A percentile compares a stretch with the other conserved stretches of the same genome.
phyloP scores from a whole-genome alignment of 2,113 vertebrate genomes.

The Philantomba maxwellii region DNA sequence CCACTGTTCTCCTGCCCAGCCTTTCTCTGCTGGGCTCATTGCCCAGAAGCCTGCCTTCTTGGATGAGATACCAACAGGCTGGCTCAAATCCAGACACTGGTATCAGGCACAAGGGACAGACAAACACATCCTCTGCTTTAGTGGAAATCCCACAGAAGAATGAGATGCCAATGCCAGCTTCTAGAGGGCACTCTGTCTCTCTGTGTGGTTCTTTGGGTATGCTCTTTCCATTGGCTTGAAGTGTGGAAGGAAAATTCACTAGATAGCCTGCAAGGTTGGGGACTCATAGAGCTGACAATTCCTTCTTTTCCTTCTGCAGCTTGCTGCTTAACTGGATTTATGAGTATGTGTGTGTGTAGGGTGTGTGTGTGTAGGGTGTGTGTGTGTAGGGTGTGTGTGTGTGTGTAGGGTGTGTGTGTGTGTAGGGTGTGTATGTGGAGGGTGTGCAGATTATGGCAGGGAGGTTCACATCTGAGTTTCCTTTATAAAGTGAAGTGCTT shows the following conservation, averaged over 20 bases:
- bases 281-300: background rate
- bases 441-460: background rate
- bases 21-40: background rate
- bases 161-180: background rate
- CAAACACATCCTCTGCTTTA: background rate
- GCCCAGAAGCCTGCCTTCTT: background rate
- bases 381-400: background rate
- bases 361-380: background rate
- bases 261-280: background rate
- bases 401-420: no score
- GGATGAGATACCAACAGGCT: background rate
- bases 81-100: background rate
- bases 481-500: background rate
- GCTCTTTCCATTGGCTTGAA: background rate
- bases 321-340: background rate
- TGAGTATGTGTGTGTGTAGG: background rate
- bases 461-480: background rate
- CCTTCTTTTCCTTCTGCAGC: background rate
- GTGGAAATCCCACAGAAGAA: background rate
- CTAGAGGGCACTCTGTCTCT: background rate
- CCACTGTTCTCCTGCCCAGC: background rate
- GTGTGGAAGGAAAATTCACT: background rate
- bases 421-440: background rate
- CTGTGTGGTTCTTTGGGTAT: background rate
- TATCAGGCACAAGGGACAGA: background rate